Evolutionary conservation across 1,140 invertebrate species (phyloP).

Genomic region (Lordiphosa clarofinis): DNA sequence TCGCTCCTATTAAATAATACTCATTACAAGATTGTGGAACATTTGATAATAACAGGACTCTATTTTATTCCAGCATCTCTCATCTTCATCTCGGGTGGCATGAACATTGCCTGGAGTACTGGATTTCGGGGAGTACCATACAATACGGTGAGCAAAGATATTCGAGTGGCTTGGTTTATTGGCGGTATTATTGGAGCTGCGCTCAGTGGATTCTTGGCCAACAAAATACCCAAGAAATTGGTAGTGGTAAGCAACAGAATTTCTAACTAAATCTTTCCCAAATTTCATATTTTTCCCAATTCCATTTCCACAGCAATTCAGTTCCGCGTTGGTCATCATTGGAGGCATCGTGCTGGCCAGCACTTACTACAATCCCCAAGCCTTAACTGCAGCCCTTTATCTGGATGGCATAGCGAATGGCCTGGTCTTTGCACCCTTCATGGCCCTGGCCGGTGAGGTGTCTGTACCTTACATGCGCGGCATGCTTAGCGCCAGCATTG

Average conservation of each 20-base stretch:
- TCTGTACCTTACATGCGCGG: conserved; percentile 37
- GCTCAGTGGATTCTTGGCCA: conserved; percentile 29
- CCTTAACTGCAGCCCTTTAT: conserved; percentile 32
- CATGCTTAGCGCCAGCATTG: neutral
- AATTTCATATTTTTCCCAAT: neutral
- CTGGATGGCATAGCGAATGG: conserved; percentile 59
- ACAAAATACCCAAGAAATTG: conserved; percentile 47
- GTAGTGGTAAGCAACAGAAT: conserved; percentile 30
- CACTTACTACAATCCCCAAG: conserved; percentile 5
- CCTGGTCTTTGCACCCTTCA: conserved; percentile 41
- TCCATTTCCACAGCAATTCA: conserved; percentile 18
- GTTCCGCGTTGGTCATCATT: conserved; percentile 26
- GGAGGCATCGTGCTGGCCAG: conserved; percentile 32
- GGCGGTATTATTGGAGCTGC: conserved; percentile 50
- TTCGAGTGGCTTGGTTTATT: conserved; percentile 55
- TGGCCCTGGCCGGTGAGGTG: conserved; percentile 49
- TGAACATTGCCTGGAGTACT: conserved; percentile 63
- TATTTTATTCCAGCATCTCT: conserved; percentile 27
- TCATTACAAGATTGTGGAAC: no score
- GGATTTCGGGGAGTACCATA: conserved; percentile 22
- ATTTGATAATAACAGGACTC: neutral
- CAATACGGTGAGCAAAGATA: neutral
- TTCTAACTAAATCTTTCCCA: neutral
- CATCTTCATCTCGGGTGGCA: conserved; percentile 58
- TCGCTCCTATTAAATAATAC: no score